phyloP scores from a whole-genome alignment of 2,888 invertebrate genomes.

The Morpho deidamia region DNA sequence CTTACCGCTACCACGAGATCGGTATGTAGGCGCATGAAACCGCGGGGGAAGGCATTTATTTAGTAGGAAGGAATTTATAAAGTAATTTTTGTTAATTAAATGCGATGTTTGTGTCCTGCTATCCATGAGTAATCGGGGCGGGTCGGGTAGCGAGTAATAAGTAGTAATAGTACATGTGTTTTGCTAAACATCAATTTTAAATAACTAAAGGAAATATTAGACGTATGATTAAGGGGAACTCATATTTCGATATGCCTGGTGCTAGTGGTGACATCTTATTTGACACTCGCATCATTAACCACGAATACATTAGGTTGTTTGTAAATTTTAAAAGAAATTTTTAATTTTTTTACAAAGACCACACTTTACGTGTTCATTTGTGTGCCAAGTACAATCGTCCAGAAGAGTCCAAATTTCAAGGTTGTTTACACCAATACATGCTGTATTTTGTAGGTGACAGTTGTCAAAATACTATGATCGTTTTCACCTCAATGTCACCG shows the following conservation, averaged over 20 bases:
- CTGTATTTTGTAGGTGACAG: constrained; percentile 7
- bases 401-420: not conserved
- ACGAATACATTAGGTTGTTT: constrained; percentile 11
- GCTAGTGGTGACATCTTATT: constrained; percentile 9
- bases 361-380: not conserved
- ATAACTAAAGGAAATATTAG: not conserved
- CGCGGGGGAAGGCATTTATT: too few species aligned
- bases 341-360: constrained; percentile 6
- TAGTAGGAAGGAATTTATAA: too few species aligned
- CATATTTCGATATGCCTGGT: constrained; percentile 6
- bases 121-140: too few species aligned
- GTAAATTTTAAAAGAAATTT: constrained; percentile 13
- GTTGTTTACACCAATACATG: constrained; percentile 12
- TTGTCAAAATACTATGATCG: constrained; percentile 9
- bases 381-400: constrained; percentile 13
- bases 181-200: not conserved
- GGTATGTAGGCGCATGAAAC: too few species aligned
- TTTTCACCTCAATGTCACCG: constrained; percentile 12
- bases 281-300: constrained; percentile 6
- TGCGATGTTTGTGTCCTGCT: too few species aligned
- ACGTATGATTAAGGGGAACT: not conserved
- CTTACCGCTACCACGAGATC: too few species aligned
- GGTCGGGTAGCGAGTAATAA: not conserved
- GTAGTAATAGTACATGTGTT: not conserved
- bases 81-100: too few species aligned